Percentiles rank a stretch among this genome's conserved stretches.
These are phyloP conservation scores for Fratercula arctica DNA, from an alignment of 2,797 vertebrate species.

Conservation along the genomic window DNA sequence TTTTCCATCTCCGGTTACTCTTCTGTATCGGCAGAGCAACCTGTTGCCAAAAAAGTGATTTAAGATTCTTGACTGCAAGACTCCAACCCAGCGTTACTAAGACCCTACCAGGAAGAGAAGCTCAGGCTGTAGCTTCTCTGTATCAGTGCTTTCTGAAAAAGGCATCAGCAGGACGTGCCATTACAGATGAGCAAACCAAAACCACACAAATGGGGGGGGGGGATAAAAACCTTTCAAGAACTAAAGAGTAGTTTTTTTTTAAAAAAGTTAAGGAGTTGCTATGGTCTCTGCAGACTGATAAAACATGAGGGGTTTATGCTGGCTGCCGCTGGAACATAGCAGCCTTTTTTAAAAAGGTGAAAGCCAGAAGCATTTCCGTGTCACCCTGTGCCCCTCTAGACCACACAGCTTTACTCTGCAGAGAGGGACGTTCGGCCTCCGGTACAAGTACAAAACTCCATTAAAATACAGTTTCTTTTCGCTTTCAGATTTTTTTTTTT, in stretches of 20 bases:
- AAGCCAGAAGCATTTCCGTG: conserved; percentile 22
- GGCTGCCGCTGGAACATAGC: conserved; percentile 11
- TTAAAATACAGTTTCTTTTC: background rate
- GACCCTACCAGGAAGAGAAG: background rate
- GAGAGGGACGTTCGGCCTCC: background rate
- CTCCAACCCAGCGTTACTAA: background rate
- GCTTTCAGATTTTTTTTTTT: background rate
- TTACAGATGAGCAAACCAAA: background rate
- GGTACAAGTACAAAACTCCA: background rate
- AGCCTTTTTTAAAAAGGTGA: background rate
- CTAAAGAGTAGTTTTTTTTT: background rate
- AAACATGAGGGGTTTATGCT: background rate
- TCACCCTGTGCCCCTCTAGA: conserved; percentile 7
- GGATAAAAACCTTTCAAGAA: background rate
- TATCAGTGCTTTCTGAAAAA: background rate
- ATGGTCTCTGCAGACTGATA: conserved; percentile 47
- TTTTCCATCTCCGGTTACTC: background rate
- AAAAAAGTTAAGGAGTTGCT: conserved; percentile 10
- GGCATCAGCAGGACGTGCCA: background rate
- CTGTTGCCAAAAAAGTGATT: background rate
- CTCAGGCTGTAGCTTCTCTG: background rate
- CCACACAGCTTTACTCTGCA: background rate
- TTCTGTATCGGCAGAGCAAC: background rate
- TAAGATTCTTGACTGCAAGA: background rate
- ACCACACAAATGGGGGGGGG: background rate